Evolutionary conservation across 2,888 invertebrate genomes (phyloP).

Genomic region (Thyatira batis): DNA sequence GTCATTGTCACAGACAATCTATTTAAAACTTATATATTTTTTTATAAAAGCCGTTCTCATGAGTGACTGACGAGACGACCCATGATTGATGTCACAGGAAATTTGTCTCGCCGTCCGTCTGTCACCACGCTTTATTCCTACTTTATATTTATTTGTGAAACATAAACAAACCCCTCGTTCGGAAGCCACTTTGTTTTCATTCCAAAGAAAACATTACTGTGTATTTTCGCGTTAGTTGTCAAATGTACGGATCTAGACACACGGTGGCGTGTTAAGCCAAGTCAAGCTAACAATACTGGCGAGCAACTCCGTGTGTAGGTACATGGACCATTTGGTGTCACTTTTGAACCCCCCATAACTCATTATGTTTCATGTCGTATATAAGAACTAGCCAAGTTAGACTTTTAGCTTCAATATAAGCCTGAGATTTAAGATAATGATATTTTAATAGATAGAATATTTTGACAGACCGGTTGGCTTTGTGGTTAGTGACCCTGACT

Average conservation of each 20-base stretch:
- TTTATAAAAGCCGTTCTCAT: background rate
- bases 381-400: too few relatives aligned
- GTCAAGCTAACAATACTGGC: too few relatives aligned
- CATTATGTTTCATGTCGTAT: too few relatives aligned
- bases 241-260: conserved; percentile 22
- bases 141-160: conserved; percentile 18
- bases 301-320: too few relatives aligned
- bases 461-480: too few relatives aligned
- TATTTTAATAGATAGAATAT: too few relatives aligned
- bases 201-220: conserved; percentile 3
- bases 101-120: background rate
- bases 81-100: conserved; percentile 1
- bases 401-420: too few relatives aligned
- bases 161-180: conserved; percentile 20
- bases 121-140: conserved; percentile 2
- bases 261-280: too few relatives aligned
- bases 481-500: too few relatives aligned
- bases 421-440: too few relatives aligned
- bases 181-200: conserved; percentile 15
- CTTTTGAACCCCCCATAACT: too few relatives aligned
- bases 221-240: conserved; percentile 10
- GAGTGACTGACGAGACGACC: background rate
- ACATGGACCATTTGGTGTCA: too few relatives aligned
- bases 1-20: background rate
- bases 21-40: background rate